Percentiles rank a stretch among this genome's conserved stretches.
Conservation (phyloP, 2,797 vertebrate species). For the Paramormyrops hopkinsi region DNA sequence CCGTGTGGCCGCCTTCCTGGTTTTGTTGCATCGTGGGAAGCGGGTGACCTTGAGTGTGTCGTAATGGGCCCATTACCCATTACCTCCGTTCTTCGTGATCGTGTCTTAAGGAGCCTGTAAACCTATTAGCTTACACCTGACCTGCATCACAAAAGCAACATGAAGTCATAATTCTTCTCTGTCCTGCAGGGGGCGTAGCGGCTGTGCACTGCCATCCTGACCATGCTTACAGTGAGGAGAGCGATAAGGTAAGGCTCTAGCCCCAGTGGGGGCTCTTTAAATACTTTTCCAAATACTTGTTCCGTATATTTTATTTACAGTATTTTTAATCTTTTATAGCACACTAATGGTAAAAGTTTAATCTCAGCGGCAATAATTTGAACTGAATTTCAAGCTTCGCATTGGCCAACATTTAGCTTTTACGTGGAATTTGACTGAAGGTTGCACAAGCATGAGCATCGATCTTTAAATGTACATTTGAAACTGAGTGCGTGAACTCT, state of each 20-base stretch:
- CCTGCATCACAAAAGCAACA: not conserved
- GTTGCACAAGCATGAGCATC: not conserved
- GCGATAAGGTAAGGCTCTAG: conserved; percentile 79
- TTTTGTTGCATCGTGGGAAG: not conserved
- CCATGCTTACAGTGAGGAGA: conserved; percentile 80
- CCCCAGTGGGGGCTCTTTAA: not conserved
- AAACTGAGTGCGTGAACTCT: not conserved
- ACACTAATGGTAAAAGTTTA: not conserved
- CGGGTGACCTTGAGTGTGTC: not conserved
- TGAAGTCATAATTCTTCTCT: conserved; percentile 19
- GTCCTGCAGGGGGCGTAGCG: conserved; percentile 76
- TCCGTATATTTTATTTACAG: not conserved
- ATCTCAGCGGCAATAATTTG: not conserved
- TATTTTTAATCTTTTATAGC: not conserved
- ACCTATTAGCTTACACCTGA: not conserved
- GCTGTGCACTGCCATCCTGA: conserved; percentile 84
- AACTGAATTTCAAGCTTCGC: not conserved
- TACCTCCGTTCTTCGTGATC: not conserved
- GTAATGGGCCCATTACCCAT: not conserved
- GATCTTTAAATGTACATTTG: not conserved
- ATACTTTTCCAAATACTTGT: not conserved
- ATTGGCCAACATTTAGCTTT: not conserved
- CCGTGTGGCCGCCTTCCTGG: not conserved
- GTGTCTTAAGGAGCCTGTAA: not conserved
- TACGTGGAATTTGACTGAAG: not conserved